phyloP scores from a whole-genome alignment of 2,888 invertebrate species.

The Mesorhabditis belari region DNA sequence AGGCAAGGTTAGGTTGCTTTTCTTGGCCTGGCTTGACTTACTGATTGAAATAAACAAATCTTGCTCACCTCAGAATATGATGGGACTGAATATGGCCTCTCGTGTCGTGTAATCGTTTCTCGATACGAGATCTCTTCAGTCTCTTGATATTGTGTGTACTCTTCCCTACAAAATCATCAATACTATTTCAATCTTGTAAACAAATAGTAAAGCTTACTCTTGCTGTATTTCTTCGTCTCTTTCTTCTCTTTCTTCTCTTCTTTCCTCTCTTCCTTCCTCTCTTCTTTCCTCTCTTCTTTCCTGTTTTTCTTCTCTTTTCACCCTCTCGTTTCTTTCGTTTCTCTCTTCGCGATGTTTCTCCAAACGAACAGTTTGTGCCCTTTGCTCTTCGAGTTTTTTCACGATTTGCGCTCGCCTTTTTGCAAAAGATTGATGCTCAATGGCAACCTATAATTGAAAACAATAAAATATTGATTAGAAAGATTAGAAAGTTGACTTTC shows the following conservation, averaged over 20 bases:
- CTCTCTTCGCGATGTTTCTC: not conserved
- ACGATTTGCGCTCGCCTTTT: slow-evolving; percentile 30
- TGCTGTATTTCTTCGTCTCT: too few species aligned
- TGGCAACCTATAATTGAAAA: slow-evolving; percentile 19
- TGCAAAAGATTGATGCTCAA: slow-evolving; percentile 32
- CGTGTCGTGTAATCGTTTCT: not conserved
- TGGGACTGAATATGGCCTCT: not conserved
- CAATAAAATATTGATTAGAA: too few species aligned
- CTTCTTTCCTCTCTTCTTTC: too few species aligned
- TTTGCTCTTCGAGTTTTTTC: slow-evolving; percentile 33
- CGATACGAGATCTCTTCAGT: not conserved
- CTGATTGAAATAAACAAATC: too few species aligned
- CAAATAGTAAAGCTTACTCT: not conserved
- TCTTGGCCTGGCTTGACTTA: too few species aligned
- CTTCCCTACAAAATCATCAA: not conserved
- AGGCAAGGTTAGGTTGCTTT: too few species aligned
- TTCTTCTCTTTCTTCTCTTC: not conserved
- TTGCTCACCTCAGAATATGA: too few species aligned
- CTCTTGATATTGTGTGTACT: not conserved
- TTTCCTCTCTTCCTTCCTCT: too few species aligned
- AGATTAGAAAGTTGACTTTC: too few species aligned
- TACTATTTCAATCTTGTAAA: not conserved
- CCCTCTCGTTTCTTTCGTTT: not conserved
- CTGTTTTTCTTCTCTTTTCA: not conserved
- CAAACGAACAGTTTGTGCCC: not conserved